Evolutionary conservation across 2,113 vertebrate genomes (phyloP), one percentile per base, ranked within the genome.

Genomic region (Aleadryas rufinucha): DNA sequence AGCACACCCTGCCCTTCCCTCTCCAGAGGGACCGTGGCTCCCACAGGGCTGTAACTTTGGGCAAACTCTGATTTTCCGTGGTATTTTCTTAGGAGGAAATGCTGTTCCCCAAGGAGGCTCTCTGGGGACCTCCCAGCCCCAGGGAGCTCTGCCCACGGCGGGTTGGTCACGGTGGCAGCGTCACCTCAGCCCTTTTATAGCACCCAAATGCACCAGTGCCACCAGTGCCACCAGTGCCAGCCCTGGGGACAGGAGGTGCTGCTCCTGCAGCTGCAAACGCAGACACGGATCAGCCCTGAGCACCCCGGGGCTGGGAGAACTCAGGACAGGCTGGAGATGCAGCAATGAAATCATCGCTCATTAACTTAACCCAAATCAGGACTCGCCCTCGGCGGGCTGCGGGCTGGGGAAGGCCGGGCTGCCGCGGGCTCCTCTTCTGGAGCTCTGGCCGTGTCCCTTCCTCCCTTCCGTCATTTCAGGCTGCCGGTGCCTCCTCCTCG

Each of bases 291-390:
- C 52, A 57, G 37, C 50, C 45, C 70, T 16, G 61, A 23, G 17
- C 27, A 9, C 8, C 68, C 13, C 24, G 16, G 45, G 26, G 37
- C 19, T 21, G 37, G 21, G 18, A 41, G 28, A 64, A 6, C 42
- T 6, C 3, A 53, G 9, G 81, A 35, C 42, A 1, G 1, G 26
- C 69, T 33, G 31, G 42, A 56, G 47, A 9, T 4, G 50, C 0
- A 41, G 52, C 39, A 49, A 13, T 31, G 42, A 61, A 70, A 54
- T 37, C 60, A 44, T 20, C 45, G 10, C 33, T 10, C 1, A 0
- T 35, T 5, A 47, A 42, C 35, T 70, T 10, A 33, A 68, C 52
- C 20, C 84, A 15, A 0, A 41, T 0, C 57, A 56, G 44, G 27
- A 31, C 72, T 81, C 74, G 39, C 60, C 63, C 63, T 22, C 12